These are phyloP conservation scores for Noturus placidus DNA, from an alignment of 2,113 vertebrate species.

Conservation along the genomic window DNA sequence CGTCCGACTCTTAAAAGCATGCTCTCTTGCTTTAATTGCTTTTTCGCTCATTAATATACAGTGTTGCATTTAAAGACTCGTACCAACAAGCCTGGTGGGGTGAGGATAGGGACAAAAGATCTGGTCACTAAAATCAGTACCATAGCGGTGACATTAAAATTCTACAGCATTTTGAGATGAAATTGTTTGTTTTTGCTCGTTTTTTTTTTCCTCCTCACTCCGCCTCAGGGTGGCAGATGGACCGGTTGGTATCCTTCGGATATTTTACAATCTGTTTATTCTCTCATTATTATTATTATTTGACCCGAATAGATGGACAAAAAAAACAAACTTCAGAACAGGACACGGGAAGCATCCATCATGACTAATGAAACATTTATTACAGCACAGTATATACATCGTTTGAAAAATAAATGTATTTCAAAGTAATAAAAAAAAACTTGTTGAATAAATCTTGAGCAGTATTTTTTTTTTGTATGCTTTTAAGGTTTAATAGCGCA, in stretches of 20 bases:
- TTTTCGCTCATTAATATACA: conserved; percentile 13
- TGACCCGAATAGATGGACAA: conserved; percentile 49
- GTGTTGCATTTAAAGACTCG: neutral
- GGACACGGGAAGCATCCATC: conserved; percentile 66
- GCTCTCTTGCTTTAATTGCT: conserved; percentile 33
- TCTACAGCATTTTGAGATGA: neutral
- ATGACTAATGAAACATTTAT: conserved; percentile 68
- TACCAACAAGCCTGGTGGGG: neutral
- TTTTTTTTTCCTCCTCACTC: conserved; percentile 49
- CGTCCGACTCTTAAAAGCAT: conserved; percentile 25
- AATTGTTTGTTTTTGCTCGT: conserved; percentile 59
- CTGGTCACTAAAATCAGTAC: conserved; percentile 63
- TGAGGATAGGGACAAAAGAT: conserved; percentile 52
- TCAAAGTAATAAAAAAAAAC: conserved; percentile 72
- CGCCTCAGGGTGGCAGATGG: conserved; percentile 72
- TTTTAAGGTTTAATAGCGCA: neutral
- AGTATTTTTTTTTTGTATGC: neutral
- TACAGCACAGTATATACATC: conserved; percentile 73
- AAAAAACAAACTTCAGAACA: conserved; percentile 57
- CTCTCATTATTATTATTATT: conserved; percentile 51
- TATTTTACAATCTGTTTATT: conserved; percentile 83
- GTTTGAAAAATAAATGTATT: conserved; percentile 74
- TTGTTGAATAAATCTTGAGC: conserved; percentile 64
- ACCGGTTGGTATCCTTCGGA: conserved; percentile 86
- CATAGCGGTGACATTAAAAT: conserved; percentile 46